phyloP scores from a whole-genome alignment of 2,888 invertebrate genomes.

The Coleophora flavipennella region DNA sequence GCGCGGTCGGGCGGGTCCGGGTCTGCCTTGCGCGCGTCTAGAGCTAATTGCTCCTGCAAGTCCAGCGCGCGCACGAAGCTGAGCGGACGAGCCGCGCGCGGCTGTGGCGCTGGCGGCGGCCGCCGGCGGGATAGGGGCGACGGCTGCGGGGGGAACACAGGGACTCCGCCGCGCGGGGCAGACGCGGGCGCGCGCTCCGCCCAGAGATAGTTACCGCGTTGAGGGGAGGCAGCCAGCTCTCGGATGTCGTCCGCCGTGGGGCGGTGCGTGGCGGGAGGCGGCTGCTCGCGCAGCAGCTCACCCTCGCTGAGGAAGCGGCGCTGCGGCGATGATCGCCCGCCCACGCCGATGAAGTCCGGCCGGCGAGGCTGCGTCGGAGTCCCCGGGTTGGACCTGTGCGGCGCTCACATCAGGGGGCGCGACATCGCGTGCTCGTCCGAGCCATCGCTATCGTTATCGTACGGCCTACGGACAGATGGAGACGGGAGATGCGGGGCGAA shows the following conservation, averaged over 20 bases:
- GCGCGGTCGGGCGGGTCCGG: conserved; percentile 82
- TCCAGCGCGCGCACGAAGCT: conserved; percentile 91
- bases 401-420: conserved; percentile 47
- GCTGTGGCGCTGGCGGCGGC: conserved; percentile 72
- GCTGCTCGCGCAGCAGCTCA: conserved; percentile 81
- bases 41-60: conserved; percentile 89
- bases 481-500: conserved; percentile 70
- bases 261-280: conserved; percentile 55
- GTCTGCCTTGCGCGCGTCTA: conserved; percentile 71
- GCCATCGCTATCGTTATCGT: conserved; percentile 70
- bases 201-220: conserved; percentile 71
- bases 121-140: conserved; percentile 48
- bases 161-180: conserved; percentile 48
- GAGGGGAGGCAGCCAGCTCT: conserved; percentile 86
- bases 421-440: conserved; percentile 68
- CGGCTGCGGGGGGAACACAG: conserved; percentile 30
- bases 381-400: conserved; percentile 90
- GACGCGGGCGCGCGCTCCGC: conserved; percentile 74
- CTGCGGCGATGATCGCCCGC: conserved; percentile 77
- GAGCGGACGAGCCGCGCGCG: conserved; percentile 74
- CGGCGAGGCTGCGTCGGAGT: conserved; percentile 92
- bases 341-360: conserved; percentile 88
- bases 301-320: conserved; percentile 87
- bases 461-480: conserved; percentile 72
- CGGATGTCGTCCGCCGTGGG: conserved; percentile 67